Percentiles rank a stretch among this genome's conserved stretches.
Conservation (phyloP, 2,797 vertebrate genomes). For the Mallotus villosus region DNA sequence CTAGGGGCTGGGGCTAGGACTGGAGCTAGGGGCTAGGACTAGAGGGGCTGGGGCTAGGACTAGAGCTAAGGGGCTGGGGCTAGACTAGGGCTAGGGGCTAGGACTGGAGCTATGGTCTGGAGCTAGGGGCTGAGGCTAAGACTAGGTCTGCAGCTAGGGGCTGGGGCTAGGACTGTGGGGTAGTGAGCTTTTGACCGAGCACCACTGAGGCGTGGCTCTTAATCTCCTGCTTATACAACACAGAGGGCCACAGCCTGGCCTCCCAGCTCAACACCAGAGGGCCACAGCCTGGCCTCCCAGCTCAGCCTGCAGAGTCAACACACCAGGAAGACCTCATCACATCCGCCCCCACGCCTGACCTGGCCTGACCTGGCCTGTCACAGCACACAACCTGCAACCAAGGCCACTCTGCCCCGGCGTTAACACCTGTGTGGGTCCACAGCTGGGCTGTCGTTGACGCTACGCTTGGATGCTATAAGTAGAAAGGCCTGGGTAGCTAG, state of each 20-base stretch:
- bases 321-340: slow-evolving; percentile 52
- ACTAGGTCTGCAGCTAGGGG: no score
- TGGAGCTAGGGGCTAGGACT: no score
- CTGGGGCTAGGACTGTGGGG: no score
- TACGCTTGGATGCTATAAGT: no score
- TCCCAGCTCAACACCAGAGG: not conserved
- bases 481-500: no score
- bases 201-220: slow-evolving; percentile 45
- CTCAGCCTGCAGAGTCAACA: slow-evolving; percentile 28
- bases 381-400: slow-evolving; percentile 17
- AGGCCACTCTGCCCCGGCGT: slow-evolving; percentile 33
- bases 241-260: slow-evolving; percentile 28
- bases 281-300: slow-evolving; percentile 16
- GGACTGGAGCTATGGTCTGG: no score
- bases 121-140: no score
- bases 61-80: no score
- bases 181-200: slow-evolving; percentile 34
- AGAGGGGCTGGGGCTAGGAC: no score
- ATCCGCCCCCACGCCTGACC: slow-evolving; percentile 36
- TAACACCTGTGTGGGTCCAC: not conserved
- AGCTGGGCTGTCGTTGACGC: not conserved
- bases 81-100: no score
- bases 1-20: no score
- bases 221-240: slow-evolving; percentile 69
- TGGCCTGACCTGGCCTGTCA: slow-evolving; percentile 7